Percentiles rank a stretch among this genome's conserved stretches.
phyloP scores from a whole-genome alignment of 2,888 invertebrate genomes.

The Rhingia rostrata region DNA sequence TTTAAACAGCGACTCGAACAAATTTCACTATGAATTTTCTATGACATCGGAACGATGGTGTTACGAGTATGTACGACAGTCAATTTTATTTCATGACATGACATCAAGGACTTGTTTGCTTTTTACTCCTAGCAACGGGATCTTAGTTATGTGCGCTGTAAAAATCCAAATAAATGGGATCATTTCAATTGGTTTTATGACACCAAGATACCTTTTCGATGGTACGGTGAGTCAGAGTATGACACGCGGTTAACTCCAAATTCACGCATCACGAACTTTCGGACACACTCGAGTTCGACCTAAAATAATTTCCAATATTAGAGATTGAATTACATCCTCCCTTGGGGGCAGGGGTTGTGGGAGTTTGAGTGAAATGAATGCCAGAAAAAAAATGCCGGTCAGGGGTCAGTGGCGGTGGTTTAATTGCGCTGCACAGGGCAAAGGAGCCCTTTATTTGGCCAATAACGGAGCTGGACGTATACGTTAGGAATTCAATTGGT shows the following conservation, averaged over 20 bases:
- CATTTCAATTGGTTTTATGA: slow-evolving; percentile 66
- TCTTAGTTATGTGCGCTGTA: slow-evolving; percentile 16
- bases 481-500: slow-evolving; percentile 34
- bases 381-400: slow-evolving; percentile 23
- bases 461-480: slow-evolving; percentile 30
- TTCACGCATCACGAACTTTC: slow-evolving; percentile 57
- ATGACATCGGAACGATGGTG: slow-evolving; percentile 41
- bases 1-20: slow-evolving; percentile 50
- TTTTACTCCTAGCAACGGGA: neutral
- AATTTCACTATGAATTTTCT: slow-evolving; percentile 55
- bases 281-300: slow-evolving; percentile 36
- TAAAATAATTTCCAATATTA: slow-evolving; percentile 67
- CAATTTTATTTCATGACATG: slow-evolving; percentile 32
- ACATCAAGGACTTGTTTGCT: neutral
- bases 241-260: slow-evolving; percentile 51
- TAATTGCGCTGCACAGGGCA: slow-evolving; percentile 22
- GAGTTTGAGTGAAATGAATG: neutral
- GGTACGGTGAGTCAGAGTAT: neutral
- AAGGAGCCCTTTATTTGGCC: slow-evolving; percentile 5
- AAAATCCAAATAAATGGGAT: slow-evolving; percentile 64
- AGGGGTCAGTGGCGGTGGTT: slow-evolving; percentile 1
- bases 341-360: slow-evolving; percentile 19
- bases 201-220: slow-evolving; percentile 28
- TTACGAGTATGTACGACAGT: slow-evolving; percentile 9
- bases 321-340: slow-evolving; percentile 64